Conservation (phyloP, 2,797 vertebrate genomes). For the Cuniculus paca region DNA sequence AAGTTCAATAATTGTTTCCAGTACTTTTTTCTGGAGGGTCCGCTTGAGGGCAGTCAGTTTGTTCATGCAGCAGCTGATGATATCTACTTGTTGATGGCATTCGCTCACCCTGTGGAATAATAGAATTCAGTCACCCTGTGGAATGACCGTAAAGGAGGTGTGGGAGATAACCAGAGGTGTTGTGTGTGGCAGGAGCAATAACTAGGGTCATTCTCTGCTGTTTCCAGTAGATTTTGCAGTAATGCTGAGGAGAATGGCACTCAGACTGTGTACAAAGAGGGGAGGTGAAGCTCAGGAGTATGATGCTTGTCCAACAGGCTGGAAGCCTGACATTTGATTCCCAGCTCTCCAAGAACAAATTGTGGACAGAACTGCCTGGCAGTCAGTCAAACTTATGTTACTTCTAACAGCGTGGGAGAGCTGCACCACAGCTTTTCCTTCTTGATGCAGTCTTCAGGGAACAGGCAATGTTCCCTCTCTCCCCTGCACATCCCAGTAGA, state of each 20-base stretch:
- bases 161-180: neutral
- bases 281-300: neutral
- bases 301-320: neutral
- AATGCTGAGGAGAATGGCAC: neutral
- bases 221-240: neutral
- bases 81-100: neutral
- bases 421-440: neutral
- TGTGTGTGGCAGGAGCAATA: neutral
- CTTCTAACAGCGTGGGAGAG: neutral
- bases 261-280: neutral
- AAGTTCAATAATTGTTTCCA: neutral
- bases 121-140: neutral
- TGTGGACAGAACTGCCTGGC: neutral
- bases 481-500: neutral
- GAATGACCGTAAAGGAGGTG: neutral
- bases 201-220: neutral
- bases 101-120: neutral
- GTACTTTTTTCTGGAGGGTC: neutral
- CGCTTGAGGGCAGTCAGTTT: neutral
- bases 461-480: neutral
- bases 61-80: neutral
- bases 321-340: neutral
- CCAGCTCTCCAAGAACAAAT: neutral
- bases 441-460: too few species aligned
- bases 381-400: neutral